Percentiles rank a stretch among this genome's conserved stretches.
Conservation (phyloP, 2,888 invertebrate species). For the Agapostemon virescens region DNA sequence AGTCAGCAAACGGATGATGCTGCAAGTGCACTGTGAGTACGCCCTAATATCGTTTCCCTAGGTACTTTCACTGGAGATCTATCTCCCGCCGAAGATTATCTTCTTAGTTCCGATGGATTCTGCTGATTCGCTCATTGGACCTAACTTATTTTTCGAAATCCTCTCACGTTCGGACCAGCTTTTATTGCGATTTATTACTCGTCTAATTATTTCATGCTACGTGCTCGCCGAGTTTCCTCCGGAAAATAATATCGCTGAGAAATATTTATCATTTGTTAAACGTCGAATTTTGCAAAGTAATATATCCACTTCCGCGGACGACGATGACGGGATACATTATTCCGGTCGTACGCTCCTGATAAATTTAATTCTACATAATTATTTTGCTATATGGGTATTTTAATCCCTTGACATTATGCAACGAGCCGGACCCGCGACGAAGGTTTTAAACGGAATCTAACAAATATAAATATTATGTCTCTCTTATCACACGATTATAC, state of each 20-base stretch:
- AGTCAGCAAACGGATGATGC: slow-evolving; percentile 94
- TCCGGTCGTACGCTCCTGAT: neutral
- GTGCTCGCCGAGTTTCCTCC: neutral
- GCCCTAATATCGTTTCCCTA: slow-evolving; percentile 48
- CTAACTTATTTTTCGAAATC: slow-evolving; percentile 30
- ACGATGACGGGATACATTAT: neutral
- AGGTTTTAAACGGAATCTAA: too few species aligned
- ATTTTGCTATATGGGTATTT: too few species aligned
- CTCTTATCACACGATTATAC: too few species aligned
- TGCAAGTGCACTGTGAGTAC: slow-evolving; percentile 93
- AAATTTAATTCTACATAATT: too few species aligned
- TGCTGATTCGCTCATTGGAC: slow-evolving; percentile 42
- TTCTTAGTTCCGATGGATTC: slow-evolving; percentile 36
- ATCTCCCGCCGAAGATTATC: slow-evolving; percentile 49
- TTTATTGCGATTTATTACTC: neutral
- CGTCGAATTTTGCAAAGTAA: neutral
- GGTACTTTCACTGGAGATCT: slow-evolving; percentile 42
- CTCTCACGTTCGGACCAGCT: neutral
- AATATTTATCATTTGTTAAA: neutral
- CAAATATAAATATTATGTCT: too few species aligned
- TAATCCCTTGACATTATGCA: too few species aligned
- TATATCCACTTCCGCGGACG: neutral
- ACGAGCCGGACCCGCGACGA: too few species aligned
- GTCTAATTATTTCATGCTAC: neutral
- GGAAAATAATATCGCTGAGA: neutral